phyloP scores from a whole-genome alignment of 2,113 vertebrate species.

The Chionodraco myersi region DNA sequence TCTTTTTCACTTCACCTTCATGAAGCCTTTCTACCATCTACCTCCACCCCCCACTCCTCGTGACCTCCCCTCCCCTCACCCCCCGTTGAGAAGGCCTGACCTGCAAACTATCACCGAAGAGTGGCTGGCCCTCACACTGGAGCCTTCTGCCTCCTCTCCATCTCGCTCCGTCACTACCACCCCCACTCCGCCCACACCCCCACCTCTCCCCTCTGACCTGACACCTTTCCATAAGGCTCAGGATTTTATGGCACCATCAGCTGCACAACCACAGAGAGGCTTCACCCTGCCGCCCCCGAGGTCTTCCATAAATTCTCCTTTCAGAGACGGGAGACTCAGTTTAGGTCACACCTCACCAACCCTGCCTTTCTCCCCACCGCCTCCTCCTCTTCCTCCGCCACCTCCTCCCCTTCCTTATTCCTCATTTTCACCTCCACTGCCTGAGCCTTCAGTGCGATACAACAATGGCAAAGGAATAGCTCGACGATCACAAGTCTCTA shows the following conservation, averaged over 20 bases:
- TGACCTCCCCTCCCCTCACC: constrained; percentile 73
- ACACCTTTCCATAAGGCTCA: constrained; percentile 78
- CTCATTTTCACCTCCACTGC: constrained; percentile 42
- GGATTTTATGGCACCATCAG: constrained; percentile 59
- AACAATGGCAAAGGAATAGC: constrained; percentile 27
- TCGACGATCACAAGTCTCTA: constrained; percentile 34
- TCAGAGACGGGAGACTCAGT: constrained; percentile 65
- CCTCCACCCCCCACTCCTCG: constrained; percentile 71
- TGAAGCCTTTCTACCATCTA: constrained; percentile 78
- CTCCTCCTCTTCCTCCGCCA: constrained; percentile 51
- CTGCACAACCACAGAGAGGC: constrained; percentile 54
- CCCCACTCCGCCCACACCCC: constrained; percentile 73
- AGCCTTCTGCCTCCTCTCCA: constrained; percentile 69
- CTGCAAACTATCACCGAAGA: constrained; percentile 80
- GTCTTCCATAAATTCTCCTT: constrained; percentile 44
- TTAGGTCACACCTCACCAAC: constrained; percentile 44
- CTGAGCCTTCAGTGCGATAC: constrained; percentile 22
- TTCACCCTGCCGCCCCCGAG: constrained; percentile 52
- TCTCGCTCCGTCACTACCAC: constrained; percentile 67
- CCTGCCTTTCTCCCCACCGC: constrained; percentile 42
- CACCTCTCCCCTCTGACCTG: constrained; percentile 81
- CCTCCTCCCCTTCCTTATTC: constrained; percentile 51
- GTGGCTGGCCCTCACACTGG: constrained; percentile 84
- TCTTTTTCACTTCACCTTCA: constrained; percentile 62
- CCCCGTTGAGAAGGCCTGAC: constrained; percentile 66